Evolutionary conservation across 2,888 invertebrate genomes (phyloP), one percentile per base, ranked within the genome.

Genomic region (Sinhomidia bicolor): DNA sequence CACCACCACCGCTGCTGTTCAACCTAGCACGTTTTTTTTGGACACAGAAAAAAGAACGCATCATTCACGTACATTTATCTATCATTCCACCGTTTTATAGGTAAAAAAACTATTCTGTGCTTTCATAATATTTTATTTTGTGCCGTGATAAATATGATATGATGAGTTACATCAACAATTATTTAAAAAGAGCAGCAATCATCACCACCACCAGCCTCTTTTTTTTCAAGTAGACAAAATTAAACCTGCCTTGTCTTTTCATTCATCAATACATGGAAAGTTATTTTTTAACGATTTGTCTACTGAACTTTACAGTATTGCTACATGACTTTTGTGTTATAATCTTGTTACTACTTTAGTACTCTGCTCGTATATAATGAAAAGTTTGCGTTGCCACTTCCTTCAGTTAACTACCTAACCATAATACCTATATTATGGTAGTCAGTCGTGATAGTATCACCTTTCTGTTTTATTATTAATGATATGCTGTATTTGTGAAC

Each of bases 241-340:
- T 44, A 26, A 14, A 57, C 3, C 54, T 78, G 29, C 29, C 78
- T 78, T 78, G 29, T 54, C 78, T 78, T 78, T 44, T 78, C 78
- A 29, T 32, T 32, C 32, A 47, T 74, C 23, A 1, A 26, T 7
- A 17, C 44, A 47, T n/a, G 6, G n/a, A 65, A 9, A 57, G 14
- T 57, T 57, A 5, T 10, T 10, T 17, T 65, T 65, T 29, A 32
- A 29, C 32, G 62, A 29, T n/a, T 32, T 29, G 14, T 29, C 32
- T n/a, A 6, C 17, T 65, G 32, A n/a, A 14, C 62, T 32, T 29
- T 0, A n/a, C 7, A 12, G 14, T 10, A 4, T 32, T 47, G 9
- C 47, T 47, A 2, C 9, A 9, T 47, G 5, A 47, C 7, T 36
- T 4, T 60, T 26, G 3, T 23, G 20, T 60, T 20, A 20, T n/a